A percentile compares a stretch with the other conserved stretches of the same genome.
phyloP scores from a whole-genome alignment of 2,113 vertebrate species.

The Pithys albifrons region DNA sequence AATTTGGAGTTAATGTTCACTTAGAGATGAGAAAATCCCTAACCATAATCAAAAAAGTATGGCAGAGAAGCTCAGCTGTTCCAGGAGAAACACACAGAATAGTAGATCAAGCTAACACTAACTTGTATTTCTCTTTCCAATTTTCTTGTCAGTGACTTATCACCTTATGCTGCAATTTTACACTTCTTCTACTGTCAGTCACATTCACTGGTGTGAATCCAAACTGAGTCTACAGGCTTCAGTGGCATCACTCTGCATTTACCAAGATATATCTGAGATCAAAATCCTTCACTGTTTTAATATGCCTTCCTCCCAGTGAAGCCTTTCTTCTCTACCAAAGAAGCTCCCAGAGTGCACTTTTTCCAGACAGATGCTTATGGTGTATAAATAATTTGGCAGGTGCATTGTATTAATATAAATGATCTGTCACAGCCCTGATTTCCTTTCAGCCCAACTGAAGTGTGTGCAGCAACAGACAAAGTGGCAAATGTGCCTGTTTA shows the following conservation, averaged over 20 bases:
- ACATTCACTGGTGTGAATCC: conserved; percentile 1
- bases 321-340: neutral
- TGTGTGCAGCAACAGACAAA: neutral
- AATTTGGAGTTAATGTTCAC: neutral
- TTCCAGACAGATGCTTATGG: neutral
- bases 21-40: neutral
- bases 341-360: neutral
- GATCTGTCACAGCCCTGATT: conserved; percentile 20
- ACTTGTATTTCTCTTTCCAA: conserved; percentile 22
- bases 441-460: neutral
- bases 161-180: conserved; percentile 12
- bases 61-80: neutral
- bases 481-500: neutral
- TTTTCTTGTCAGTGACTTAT: conserved; percentile 29
- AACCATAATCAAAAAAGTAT: neutral
- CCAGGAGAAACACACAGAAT: neutral
- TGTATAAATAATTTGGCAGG: conserved; percentile 61
- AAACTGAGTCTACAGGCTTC: neutral
- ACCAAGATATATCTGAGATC: neutral
- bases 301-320: neutral
- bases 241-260: neutral
- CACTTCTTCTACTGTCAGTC: neutral
- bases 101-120: neutral
- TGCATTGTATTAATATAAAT: conserved; percentile 46
- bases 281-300: neutral